Evolutionary conservation across 2,113 vertebrate genomes (phyloP), one percentile per base, ranked within the genome.

Genomic region (Calypte anna): DNA sequence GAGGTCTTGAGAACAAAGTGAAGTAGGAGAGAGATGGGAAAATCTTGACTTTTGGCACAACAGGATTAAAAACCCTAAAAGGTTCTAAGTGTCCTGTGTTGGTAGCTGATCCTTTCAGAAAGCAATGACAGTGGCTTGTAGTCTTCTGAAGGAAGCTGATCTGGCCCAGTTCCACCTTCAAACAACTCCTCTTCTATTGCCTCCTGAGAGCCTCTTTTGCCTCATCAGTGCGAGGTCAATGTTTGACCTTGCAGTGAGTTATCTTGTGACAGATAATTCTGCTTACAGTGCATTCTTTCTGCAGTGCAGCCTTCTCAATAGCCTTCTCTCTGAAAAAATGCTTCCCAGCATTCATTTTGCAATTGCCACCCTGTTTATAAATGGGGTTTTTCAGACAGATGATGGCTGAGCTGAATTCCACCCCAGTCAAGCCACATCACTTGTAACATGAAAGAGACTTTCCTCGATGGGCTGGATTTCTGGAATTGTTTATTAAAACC

Each of bases 161-260:
- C 74, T 96, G 94, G 92, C 88, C 73, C 72, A 38, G 9, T 91
- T 94, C 94, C 89, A 86, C 68, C 48, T 91, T 81, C 82, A 75
- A 86, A 93, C 88, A 94, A 55, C 73, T 83, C 76, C 44, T 95
- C 83, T 91, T 92, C 87, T 90, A 13, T 91, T 82, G 82, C 88
- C 58, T 92, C 48, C 90, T 55, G 9, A 86, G 90, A 92, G 92
- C 67, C 81, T 91, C 83, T 93, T 95, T 81, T 92, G 93, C 92
- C 81, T 95, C 67, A 76, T 85, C 16, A n/a, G 77, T 87, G 70
- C 76, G 80, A 96, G 94, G 88, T 92, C 90, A 89, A 11, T 1
- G 28, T 92, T 93, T 90, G 90, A 95, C 91, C 87, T 91, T 87
- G 75, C 69, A 93, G 62, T 59, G 94, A 93, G 92, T 94, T 92